Evolutionary conservation across 1,140 invertebrate genomes (phyloP).

Genomic region (Octopus sinensis): DNA sequence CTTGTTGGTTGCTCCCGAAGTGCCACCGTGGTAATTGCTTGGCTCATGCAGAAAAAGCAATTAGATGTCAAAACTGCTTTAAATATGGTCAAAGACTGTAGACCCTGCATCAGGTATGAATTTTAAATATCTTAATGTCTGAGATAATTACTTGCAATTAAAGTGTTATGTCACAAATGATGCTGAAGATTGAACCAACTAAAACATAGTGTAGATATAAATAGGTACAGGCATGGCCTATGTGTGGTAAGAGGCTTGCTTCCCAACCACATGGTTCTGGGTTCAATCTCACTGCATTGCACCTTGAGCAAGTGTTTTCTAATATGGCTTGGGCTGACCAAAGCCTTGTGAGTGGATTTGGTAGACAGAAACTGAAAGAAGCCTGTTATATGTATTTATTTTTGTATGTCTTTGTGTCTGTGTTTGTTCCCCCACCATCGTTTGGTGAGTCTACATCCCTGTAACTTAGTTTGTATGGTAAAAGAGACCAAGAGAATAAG

Average conservation of each 20-base stretch:
- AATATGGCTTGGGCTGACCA: no score
- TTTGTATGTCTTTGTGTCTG: no score
- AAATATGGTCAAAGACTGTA: constrained; percentile 29
- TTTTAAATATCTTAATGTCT: background rate
- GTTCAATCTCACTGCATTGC: no score
- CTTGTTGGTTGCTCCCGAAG: constrained; percentile 46
- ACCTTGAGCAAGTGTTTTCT: no score
- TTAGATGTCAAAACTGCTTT: constrained; percentile 33
- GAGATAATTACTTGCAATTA: constrained; percentile 32
- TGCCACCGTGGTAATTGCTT: constrained; percentile 46
- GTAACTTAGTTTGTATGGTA: no score
- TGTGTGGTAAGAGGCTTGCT: background rate
- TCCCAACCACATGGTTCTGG: no score
- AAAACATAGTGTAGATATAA: constrained; percentile 29
- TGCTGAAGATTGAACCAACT: constrained; percentile 36
- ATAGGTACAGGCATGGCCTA: constrained; percentile 29
- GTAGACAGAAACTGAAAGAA: no score
- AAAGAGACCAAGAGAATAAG: no score
- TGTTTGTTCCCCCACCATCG: no score
- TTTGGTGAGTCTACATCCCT: no score
- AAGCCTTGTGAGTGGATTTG: no score
- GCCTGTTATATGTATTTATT: no score
- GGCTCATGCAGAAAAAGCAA: constrained; percentile 41
- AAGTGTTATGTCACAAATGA: constrained; percentile 42
- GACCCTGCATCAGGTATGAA: constrained; percentile 23